Percentiles rank a stretch among this genome's conserved stretches.
Conservation (phyloP, 2,113 vertebrate genomes). For the Sminthopsis crassicaudata region DNA sequence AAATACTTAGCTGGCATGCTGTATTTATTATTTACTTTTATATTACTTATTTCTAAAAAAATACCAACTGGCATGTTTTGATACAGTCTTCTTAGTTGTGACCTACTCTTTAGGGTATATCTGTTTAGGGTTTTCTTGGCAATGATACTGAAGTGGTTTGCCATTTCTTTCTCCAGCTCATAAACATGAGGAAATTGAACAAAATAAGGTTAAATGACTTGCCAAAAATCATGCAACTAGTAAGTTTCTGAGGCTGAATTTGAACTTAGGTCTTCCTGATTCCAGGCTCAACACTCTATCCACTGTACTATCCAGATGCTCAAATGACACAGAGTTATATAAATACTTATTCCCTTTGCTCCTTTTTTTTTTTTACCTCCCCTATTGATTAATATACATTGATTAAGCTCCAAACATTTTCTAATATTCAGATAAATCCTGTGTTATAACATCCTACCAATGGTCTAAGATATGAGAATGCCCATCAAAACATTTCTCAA, state of each 20-base stretch:
- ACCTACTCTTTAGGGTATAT: background rate
- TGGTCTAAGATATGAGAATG: background rate
- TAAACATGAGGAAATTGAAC: background rate
- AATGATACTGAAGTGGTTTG: background rate
- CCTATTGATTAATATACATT: background rate
- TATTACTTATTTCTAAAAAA: too few species aligned
- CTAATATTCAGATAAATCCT: background rate
- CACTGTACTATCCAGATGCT: background rate
- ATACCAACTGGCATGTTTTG: background rate
- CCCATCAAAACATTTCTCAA: background rate
- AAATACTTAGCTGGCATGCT: background rate
- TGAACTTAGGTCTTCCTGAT: background rate
- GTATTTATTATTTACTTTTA: too few species aligned
- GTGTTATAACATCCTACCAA: background rate
- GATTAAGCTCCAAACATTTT: background rate
- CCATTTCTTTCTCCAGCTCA: background rate
- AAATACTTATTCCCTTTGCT: background rate
- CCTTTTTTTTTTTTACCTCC: background rate
- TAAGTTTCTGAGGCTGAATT: background rate
- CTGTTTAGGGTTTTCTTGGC: background rate
- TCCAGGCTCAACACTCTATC: background rate
- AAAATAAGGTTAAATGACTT: background rate
- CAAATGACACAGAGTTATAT: background rate
- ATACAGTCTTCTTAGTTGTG: background rate
- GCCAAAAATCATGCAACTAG: background rate